Base-by-base conservation (phyloP, 2,888 invertebrate genomes). In the Ischnura elegans region DNA sequence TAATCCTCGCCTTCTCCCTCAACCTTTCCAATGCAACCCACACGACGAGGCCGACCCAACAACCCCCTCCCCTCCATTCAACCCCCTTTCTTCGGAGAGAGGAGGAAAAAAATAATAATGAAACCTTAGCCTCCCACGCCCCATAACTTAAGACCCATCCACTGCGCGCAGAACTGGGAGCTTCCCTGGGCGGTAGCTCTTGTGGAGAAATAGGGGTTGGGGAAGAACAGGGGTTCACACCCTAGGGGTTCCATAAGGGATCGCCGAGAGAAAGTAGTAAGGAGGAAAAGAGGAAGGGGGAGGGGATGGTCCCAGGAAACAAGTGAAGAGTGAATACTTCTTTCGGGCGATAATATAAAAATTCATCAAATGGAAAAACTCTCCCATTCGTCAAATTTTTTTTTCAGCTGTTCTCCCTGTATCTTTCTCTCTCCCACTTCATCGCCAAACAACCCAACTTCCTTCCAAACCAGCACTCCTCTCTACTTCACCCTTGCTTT, bases 281-380 rank as follows among this genome's bases (percentile, higher is more conserved):
- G 29, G 13, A 36, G 5, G 6, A 76, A 36, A 36, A 13, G 76
- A 36, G 1, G 76, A 25, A 76, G n/a, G 13, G 51, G 13, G 51
- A 51, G 51, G 51, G 51, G 1, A 51, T 19, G 19, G 19, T 8
- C 51, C 51, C 51, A 19, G 51, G 13, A 51, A 51, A 51, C 51
- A 61, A 25, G 61, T 61, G 61, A 25, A n/a, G 25, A 25, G 61
- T 25, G 76, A 21, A 76, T 76, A 29, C 21, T 76, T 76, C 36
- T 76, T 76, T 36, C 10, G 36, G 76, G 76, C 19, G 19, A 19
- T 2, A 51, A 19, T 13, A 76, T 76, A 76, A 25, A 76, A 76
- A 76, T 76, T 76, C 25, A 76, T 76, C 76, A 76, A 76, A 76
- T 76, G 29, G 76, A 76, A 76, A n/a, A 76, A 36, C 76, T 76